phyloP scores from a whole-genome alignment of 2,113 vertebrate genomes.

The Carassius gibelio region DNA sequence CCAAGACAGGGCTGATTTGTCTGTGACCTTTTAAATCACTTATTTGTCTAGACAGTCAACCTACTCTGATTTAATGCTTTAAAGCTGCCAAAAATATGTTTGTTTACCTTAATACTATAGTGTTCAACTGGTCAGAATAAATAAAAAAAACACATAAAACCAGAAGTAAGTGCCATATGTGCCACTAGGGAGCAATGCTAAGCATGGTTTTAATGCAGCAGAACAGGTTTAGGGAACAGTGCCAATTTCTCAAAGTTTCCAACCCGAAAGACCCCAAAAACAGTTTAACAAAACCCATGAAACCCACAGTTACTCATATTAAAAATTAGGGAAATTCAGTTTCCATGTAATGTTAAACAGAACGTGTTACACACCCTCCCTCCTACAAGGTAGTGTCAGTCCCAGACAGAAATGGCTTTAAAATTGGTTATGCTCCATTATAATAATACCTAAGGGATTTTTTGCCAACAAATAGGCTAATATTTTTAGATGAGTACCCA shows the following conservation, averaged over 20 bases:
- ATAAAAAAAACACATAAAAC: background rate
- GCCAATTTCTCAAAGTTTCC: conserved; percentile 31
- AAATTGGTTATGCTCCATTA: background rate
- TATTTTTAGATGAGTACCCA: background rate
- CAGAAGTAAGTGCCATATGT: background rate
- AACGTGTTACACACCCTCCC: background rate
- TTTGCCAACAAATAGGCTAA: background rate
- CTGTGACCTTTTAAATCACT: conserved; percentile 7
- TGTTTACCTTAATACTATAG: background rate
- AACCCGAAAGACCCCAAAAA: background rate
- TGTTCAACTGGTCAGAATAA: background rate
- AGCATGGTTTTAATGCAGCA: background rate
- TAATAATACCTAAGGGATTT: background rate
- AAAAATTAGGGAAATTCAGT: conserved; percentile 12
- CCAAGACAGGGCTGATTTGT: background rate
- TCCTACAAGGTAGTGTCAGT: background rate
- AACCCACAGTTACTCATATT: conserved; percentile 4
- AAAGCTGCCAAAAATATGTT: background rate
- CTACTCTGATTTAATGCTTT: conserved; percentile 11
- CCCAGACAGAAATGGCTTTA: background rate
- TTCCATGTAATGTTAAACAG: conserved; percentile 7
- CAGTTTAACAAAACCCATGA: background rate
- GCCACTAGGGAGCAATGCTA: conserved; percentile 15
- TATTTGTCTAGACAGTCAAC: background rate
- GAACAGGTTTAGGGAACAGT: background rate